These are phyloP conservation scores for Drosophila repleta DNA, from an alignment of 1,140 invertebrate species.

Conservation along the genomic window DNA sequence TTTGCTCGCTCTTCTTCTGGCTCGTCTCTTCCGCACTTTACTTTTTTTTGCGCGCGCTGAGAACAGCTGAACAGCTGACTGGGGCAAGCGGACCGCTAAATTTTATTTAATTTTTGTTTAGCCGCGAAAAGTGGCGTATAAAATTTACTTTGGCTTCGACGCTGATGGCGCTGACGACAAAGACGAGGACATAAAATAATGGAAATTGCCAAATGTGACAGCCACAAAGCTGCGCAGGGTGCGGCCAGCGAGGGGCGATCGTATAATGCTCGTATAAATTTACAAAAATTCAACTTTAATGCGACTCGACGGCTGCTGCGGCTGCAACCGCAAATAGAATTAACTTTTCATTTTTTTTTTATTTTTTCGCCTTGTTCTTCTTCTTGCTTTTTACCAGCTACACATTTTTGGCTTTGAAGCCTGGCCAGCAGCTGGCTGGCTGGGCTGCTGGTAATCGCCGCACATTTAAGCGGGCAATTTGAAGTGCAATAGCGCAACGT, in stretches of 20 bases:
- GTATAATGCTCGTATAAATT: slow-evolving; percentile 80
- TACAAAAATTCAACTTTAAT: slow-evolving; percentile 74
- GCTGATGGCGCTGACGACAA: slow-evolving; percentile 40
- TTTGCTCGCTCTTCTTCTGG: slow-evolving; percentile 6
- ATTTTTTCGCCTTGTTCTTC: slow-evolving; percentile 5
- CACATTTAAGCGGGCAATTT: slow-evolving; percentile 77
- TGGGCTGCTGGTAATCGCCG: slow-evolving; percentile 73
- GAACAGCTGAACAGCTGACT: slow-evolving; percentile 14
- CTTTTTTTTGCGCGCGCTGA: neutral
- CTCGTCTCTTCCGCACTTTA: slow-evolving; percentile 1
- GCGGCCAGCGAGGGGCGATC: slow-evolving; percentile 42
- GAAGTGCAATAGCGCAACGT: slow-evolving; percentile 55
- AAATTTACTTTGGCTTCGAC: slow-evolving; percentile 78
- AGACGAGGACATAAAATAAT: slow-evolving; percentile 76
- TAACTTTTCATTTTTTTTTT: slow-evolving; percentile 54
- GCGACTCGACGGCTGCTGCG: slow-evolving; percentile 43
- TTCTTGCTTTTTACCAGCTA: slow-evolving; percentile 11
- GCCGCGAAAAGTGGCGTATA: slow-evolving; percentile 81
- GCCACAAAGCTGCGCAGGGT: slow-evolving; percentile 67
- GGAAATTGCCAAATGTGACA: slow-evolving; percentile 81
- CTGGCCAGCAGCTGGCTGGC: slow-evolving; percentile 11
- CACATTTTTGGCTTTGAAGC: slow-evolving; percentile 48
- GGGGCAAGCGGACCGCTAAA: slow-evolving; percentile 74
- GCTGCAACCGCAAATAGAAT: slow-evolving; percentile 75
- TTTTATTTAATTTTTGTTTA: slow-evolving; percentile 82